Evolutionary conservation across 2,113 vertebrate genomes (phyloP), one percentile per base, ranked within the genome.

Genomic region (Notechis scutatus): DNA sequence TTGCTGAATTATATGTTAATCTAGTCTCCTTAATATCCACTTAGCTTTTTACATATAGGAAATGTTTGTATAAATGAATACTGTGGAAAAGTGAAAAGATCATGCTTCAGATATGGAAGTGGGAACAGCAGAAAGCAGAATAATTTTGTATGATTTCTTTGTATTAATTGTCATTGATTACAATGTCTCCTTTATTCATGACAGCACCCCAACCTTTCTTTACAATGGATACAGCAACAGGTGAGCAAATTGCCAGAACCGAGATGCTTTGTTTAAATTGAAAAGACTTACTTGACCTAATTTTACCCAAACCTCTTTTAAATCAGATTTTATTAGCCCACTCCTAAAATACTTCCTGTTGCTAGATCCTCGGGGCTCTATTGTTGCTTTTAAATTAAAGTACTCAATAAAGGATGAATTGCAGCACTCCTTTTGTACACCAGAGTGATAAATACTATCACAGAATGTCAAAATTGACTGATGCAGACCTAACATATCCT

Each of bases 201-300:
- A 92, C 54, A 96, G 95, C 95, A 94, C 96, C 95, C 95, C 95
- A 90, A 93, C 92, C 97, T 96, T 97, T 96, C 96, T 96, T 97
- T 96, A 95, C 90, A 95, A 95, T 96, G 95, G 96, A 93, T 97
- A 96, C 96, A 97, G 89, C 96, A 97, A 96, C 97, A 95, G 97
- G 97, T 96, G 96, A 97, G 96, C 96, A 97, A 97, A 96, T 96
- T 97, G 96, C 95, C 95, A 96, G 96, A 97, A 96, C 93, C 95
- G 96, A 96, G 96, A 96, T 81, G 97, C 96, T 97, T 97, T 97
- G 96, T 96, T 95, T 93, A 96, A 95, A 97, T 95, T 95, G 97
- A 96, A 97, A 97, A 97, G 96, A 95, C 96, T 95, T 97, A 96
- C 96, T 97, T 97, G 97, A 96, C 96, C 96, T 97, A 96, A 97